Conservation (phyloP, 2,113 vertebrate species). For the Cyprinodon brontotheroides region DNA sequence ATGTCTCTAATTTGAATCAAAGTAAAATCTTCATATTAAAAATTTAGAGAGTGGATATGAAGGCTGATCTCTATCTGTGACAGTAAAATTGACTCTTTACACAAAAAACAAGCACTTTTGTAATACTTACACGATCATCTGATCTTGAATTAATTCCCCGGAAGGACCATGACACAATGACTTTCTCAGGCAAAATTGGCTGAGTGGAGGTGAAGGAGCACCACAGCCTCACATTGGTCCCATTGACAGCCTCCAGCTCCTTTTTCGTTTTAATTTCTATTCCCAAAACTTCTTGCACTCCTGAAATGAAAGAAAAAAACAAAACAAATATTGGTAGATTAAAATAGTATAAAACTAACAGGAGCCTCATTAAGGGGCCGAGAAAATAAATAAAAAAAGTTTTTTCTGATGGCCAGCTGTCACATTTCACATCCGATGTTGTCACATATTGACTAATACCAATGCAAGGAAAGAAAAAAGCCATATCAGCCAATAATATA, state of each 20-base stretch:
- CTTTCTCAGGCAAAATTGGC: slow-evolving; percentile 65
- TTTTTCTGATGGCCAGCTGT: neutral
- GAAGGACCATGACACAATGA: slow-evolving; percentile 87
- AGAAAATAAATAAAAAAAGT: neutral
- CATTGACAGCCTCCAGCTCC: slow-evolving; percentile 85
- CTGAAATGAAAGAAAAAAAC: slow-evolving; percentile 60
- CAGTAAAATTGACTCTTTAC: neutral
- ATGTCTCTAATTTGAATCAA: too few species aligned
- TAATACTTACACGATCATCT: slow-evolving; percentile 82
- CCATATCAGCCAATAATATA: too few species aligned
- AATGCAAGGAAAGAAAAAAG: too few species aligned
- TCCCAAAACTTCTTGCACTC: slow-evolving; percentile 60
- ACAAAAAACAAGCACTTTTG: neutral
- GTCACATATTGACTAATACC: too few species aligned
- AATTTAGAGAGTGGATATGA: neutral
- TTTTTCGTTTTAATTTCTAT: slow-evolving; percentile 81
- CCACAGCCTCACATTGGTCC: slow-evolving; percentile 85
- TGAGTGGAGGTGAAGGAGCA: slow-evolving; percentile 87
- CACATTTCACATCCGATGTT: too few species aligned
- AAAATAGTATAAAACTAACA: neutral
- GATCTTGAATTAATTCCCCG: slow-evolving; percentile 68
- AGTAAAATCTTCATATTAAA: neutral
- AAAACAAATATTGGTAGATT: neutral
- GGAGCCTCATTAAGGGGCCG: neutral
- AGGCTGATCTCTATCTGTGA: neutral